These are phyloP conservation scores for Drosophila kambysellisi DNA, from an alignment of 2,888 invertebrate genomes.

Conservation along the genomic window DNA sequence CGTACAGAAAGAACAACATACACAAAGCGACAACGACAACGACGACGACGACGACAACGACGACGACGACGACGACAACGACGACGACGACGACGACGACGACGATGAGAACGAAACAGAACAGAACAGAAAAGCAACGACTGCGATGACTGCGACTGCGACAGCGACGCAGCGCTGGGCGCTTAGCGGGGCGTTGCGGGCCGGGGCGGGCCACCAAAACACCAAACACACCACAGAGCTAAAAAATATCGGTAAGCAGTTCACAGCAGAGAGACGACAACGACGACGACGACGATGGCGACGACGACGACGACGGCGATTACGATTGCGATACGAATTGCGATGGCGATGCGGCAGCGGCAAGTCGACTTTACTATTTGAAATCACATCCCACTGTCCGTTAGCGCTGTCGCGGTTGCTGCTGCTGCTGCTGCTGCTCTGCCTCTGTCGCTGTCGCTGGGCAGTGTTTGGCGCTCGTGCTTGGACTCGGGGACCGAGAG, in stretches of 20 bases:
- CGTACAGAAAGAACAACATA: slow-evolving; percentile 31
- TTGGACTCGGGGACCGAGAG: slow-evolving; percentile 46
- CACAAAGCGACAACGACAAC: slow-evolving; percentile 33
- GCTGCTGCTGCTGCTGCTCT: slow-evolving; percentile 22
- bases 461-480: slow-evolving; percentile 65
- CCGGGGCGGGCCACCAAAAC: slow-evolving; percentile 51
- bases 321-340: slow-evolving; percentile 69
- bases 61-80: slow-evolving; percentile 5
- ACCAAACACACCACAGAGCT: slow-evolving; percentile 38
- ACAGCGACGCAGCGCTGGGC: slow-evolving; percentile 24
- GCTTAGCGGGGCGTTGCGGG: slow-evolving; percentile 14
- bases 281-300: slow-evolving; percentile 5
- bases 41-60: slow-evolving; percentile 18
- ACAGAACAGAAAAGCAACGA: slow-evolving; percentile 12
- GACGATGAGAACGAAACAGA: slow-evolving; percentile 9
- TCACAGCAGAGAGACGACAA: slow-evolving; percentile 7
- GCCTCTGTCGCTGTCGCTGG: slow-evolving; percentile 32
- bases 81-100: slow-evolving; percentile 13
- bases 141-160: slow-evolving; percentile 20
- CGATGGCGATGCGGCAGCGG: slow-evolving; percentile 78
- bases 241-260: slow-evolving; percentile 12
- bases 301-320: slow-evolving; percentile 45
- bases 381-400: slow-evolving; percentile 68
- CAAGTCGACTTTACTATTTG: slow-evolving; percentile 75
- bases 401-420: slow-evolving; percentile 54